Evolutionary conservation across 2,888 invertebrate genomes (phyloP).

Genomic region (Cryptosula pallasiana): DNA sequence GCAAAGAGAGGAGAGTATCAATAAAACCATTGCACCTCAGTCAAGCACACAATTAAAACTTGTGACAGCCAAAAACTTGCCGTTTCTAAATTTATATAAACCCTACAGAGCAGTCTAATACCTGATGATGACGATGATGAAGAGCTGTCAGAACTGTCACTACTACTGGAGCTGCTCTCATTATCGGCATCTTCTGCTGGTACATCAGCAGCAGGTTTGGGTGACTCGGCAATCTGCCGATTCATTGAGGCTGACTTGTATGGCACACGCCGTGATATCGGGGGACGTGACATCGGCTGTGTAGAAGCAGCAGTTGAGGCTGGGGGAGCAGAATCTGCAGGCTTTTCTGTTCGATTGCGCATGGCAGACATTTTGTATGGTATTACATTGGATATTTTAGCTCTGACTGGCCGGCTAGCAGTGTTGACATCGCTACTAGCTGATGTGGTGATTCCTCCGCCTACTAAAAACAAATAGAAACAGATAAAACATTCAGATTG

Average conservation of each 20-base stretch:
- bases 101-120: background rate
- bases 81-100: no score
- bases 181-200: background rate
- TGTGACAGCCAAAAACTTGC: no score
- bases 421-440: background rate
- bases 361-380: constrained; percentile 21
- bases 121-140: constrained; percentile 14
- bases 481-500: no score
- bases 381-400: constrained; percentile 3
- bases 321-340: background rate
- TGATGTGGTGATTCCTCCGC: no score
- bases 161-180: constrained; percentile 22
- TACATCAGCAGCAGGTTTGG: background rate
- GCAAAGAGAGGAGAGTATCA: no score
- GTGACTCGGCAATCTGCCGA: background rate
- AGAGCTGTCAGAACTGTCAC: constrained; percentile 21
- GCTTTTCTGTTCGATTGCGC: background rate
- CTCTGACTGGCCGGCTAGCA: background rate
- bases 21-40: no score
- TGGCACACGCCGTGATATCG: background rate
- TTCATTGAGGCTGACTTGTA: constrained; percentile 3
- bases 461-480: no score
- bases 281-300: background rate
- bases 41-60: no score
- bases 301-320: background rate